Evolutionary conservation across 2,888 invertebrate species (phyloP).

Genomic region (Drosophila paucipuncta): DNA sequence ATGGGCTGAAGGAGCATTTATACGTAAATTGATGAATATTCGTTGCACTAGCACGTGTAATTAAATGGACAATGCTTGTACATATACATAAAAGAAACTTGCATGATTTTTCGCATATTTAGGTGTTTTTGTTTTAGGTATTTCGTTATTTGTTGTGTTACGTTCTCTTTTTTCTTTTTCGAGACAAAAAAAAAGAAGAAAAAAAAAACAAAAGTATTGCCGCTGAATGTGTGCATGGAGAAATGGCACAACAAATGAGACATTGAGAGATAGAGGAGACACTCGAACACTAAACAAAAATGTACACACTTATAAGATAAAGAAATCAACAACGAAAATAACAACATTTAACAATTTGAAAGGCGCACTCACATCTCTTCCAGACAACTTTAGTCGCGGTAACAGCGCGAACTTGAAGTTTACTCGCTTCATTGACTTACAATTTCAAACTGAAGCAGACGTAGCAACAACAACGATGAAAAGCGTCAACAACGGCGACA

Average conservation of each 20-base stretch:
- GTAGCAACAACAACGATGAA: slow-evolving; percentile 46
- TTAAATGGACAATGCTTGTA: slow-evolving; percentile 18
- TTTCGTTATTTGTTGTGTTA: slow-evolving; percentile 47
- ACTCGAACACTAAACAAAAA: slow-evolving; percentile 62
- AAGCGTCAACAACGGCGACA: slow-evolving; percentile 41
- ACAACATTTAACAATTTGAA: slow-evolving; percentile 59
- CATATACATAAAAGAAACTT: neutral
- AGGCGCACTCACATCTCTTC: slow-evolving; percentile 85
- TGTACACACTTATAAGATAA: slow-evolving; percentile 51
- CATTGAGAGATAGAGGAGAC: slow-evolving; percentile 55
- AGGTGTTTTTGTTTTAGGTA: slow-evolving; percentile 35
- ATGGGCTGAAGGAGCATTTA: neutral
- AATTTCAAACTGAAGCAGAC: slow-evolving; percentile 81
- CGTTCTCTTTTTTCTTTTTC: slow-evolving; percentile 18
- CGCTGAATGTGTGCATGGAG: slow-evolving; percentile 51
- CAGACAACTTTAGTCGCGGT: slow-evolving; percentile 86
- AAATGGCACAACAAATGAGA: slow-evolving; percentile 58
- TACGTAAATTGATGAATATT: slow-evolving; percentile 1
- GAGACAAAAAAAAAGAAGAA: slow-evolving; percentile 36
- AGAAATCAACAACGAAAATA: slow-evolving; percentile 44
- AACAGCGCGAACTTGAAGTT: slow-evolving; percentile 85
- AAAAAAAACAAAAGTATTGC: slow-evolving; percentile 45
- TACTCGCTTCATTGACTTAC: slow-evolving; percentile 85
- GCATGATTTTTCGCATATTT: slow-evolving; percentile 23
- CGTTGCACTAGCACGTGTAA: slow-evolving; percentile 42